A percentile compares a stretch with the other conserved stretches of the same genome.
Evolutionary conservation across 2,797 vertebrate genomes (phyloP).

Genomic region (Sebastes variabilis): DNA sequence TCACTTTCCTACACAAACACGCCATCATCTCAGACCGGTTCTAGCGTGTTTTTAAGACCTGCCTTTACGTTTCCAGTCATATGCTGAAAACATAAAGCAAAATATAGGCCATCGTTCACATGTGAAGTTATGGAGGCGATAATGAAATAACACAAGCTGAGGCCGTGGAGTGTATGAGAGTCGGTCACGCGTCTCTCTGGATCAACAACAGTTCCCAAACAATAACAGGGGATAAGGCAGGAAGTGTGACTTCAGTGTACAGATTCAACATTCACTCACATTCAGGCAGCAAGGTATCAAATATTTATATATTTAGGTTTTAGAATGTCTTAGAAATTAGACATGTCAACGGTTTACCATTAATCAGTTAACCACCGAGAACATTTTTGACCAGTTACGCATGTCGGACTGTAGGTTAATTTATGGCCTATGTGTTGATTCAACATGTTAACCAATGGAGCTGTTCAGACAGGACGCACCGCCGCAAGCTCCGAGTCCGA

Average conservation of each 20-base stretch:
- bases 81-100: slow-evolving; percentile 27
- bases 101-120: neutral
- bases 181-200: neutral
- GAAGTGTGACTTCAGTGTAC: neutral
- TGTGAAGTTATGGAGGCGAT: neutral
- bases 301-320: neutral
- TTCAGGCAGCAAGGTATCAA: neutral
- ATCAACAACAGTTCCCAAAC: neutral
- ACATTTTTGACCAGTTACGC: too few relatives aligned
- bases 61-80: neutral
- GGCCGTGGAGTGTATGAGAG: neutral
- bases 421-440: too few relatives aligned
- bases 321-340: neutral
- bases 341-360: too few relatives aligned
- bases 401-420: rapidly evolving
- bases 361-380: too few relatives aligned
- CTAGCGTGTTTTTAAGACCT: neutral
- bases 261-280: neutral
- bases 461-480: too few relatives aligned
- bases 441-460: too few relatives aligned
- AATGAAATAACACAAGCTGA: neutral
- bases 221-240: neutral
- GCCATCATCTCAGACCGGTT: slow-evolving; percentile 1
- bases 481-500: too few relatives aligned
- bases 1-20: slow-evolving; percentile 37